Percentiles rank a stretch among this genome's conserved stretches.
These are phyloP conservation scores for Papilio aristodemus DNA, from an alignment of 1,140 invertebrate genomes.

Conservation along the genomic window DNA sequence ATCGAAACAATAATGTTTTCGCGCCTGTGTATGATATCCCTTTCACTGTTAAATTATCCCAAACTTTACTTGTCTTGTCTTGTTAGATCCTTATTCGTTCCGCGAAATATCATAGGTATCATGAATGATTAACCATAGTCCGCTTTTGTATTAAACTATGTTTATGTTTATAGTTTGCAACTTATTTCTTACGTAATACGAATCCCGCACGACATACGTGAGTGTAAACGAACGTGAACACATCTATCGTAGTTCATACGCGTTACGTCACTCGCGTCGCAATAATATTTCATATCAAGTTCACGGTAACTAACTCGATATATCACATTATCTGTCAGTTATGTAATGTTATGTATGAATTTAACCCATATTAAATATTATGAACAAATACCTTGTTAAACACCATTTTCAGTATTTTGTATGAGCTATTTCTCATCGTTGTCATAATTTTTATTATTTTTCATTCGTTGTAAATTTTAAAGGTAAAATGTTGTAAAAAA, in stretches of 20 bases:
- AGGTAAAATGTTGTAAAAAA: no score
- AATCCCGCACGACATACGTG: neutral
- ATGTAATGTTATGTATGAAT: neutral
- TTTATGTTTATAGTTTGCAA: no score
- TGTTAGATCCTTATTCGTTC: no score
- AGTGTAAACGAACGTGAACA: neutral
- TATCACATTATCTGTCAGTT: neutral
- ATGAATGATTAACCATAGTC: no score
- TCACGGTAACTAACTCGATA: neutral
- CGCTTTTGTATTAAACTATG: no score
- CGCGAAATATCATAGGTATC: no score
- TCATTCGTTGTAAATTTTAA: no score
- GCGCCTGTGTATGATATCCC: no score
- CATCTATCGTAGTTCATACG: neutral
- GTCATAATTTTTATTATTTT: neutral
- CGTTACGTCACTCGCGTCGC: constrained; percentile 5
- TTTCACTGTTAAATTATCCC: no score
- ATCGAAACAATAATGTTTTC: no score
- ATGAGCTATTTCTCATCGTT: no score
- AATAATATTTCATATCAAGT: constrained; percentile 17
- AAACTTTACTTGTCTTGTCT: no score
- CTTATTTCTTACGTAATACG: neutral
- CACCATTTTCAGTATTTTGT: neutral
- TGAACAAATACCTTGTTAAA: neutral
- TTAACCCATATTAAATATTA: neutral